Evolutionary conservation across 2,797 vertebrate genomes (phyloP).

Genomic region (Pseudochirops cupreus): DNA sequence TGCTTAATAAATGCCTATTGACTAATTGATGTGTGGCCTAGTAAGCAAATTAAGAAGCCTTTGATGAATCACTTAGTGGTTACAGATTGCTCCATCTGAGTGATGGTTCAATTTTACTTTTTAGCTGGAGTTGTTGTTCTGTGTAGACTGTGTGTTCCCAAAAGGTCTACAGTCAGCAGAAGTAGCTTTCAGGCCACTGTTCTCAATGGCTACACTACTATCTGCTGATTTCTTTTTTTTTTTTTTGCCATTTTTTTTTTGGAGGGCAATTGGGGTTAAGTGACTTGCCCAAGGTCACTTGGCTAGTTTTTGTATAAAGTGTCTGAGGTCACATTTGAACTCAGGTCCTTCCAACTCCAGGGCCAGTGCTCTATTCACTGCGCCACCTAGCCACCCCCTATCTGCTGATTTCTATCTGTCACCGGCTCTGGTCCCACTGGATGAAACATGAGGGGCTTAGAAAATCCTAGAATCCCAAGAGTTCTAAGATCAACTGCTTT

Average conservation of each 20-base stretch:
- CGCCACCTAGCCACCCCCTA: no score
- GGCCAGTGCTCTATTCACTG: no score
- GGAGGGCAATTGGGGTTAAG: no score
- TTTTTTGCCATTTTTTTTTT: no score
- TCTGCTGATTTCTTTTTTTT: neutral
- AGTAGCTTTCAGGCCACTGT: neutral
- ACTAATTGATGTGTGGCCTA: neutral
- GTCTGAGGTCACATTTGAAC: no score
- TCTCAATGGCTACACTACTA: neutral
- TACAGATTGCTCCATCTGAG: neutral
- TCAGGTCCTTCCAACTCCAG: no score
- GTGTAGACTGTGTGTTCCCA: neutral
- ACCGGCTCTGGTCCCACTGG: neutral
- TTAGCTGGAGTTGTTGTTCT: neutral
- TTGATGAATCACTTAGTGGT: neutral
- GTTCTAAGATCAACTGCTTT: neutral
- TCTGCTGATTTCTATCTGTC: neutral
- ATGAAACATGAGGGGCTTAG: neutral
- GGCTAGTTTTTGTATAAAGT: no score
- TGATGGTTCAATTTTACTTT: neutral
- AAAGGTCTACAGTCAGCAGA: neutral
- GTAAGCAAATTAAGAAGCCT: neutral
- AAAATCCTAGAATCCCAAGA: neutral
- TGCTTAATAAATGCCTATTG: neutral
- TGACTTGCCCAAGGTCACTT: no score